Evolutionary conservation across 2,888 invertebrate species (phyloP), one percentile per base, ranked within the genome.

Genomic region (Andrena bucephala): DNA sequence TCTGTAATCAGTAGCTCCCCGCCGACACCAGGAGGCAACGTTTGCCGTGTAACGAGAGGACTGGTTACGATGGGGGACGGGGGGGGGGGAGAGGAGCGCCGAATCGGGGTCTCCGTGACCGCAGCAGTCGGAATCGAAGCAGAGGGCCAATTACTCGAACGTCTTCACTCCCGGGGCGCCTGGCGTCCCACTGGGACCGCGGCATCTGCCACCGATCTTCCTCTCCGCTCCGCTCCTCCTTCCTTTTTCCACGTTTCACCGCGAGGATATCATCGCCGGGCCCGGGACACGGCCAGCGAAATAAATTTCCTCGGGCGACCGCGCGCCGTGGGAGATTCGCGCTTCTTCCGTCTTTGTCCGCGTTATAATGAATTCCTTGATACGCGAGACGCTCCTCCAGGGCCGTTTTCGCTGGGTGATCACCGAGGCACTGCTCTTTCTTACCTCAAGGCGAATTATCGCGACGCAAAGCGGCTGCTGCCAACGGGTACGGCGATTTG

Each of bases 151-250:
- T 92, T 92, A 92, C 90, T 92, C 87, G 85, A 89, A 92, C 90
- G 90, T 92, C 91, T 92, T 92, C 91, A 92, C 92, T 92, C 89
- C 87, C 87, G 87, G 90, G 88, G 90, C 89, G 90, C 89, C 90
- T 87, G 90, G 88, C 89, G 88, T 90, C 92, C 91, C 81, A 86
- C 89, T 84, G 89, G 67, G 89, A 75, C 74, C 83, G 36, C 69
- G 86, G 84, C 89, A 89, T 87, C 86, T 84, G 88, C 85, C 85
- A 89, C 85, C 82, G 86, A 89, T 85, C 87, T 80, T 69, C 74
- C 81, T 66, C 36, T 31, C 70, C 36, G 52, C 62, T 52, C 16
- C 74, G 31, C 42, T 29, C 50, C 24, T 5, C 48, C 67, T 27
- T 20, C 63, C 60, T 33, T 48, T 71, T 81, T 68, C 66, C 77